These are phyloP conservation scores for Eupithecia vulgata DNA, from an alignment of 2,888 invertebrate species.

Conservation along the genomic window DNA sequence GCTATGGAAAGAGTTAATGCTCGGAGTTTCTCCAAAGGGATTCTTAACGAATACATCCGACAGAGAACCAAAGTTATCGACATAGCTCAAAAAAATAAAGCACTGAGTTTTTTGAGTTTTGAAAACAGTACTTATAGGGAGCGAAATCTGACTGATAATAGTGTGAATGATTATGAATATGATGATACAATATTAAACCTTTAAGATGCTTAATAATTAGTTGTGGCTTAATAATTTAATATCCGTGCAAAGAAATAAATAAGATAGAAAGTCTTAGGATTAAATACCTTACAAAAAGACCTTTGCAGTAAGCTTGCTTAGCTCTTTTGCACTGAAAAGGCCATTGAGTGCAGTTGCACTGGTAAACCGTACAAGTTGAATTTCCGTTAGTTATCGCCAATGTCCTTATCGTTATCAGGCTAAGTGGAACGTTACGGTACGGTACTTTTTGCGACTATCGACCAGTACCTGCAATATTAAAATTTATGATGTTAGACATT, in stretches of 20 bases:
- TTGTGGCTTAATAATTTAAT: no score
- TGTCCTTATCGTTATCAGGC: slow-evolving; percentile 5
- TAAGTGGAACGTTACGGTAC: slow-evolving; percentile 6
- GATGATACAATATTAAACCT: no score
- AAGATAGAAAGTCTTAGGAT: not conserved
- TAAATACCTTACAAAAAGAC: not conserved
- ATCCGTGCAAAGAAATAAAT: not conserved
- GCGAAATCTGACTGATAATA: no score
- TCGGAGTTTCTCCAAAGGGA: no score
- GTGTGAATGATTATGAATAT: no score
- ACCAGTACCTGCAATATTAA: not conserved
- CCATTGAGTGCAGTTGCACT: slow-evolving; percentile 26
- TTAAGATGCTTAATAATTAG: no score
- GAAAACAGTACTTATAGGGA: no score
- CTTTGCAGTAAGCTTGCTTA: not conserved
- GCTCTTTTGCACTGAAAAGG: slow-evolving; percentile 5
- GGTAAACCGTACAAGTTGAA: not conserved
- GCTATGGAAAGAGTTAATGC: no score
- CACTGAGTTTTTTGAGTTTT: no score
- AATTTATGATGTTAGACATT: not conserved
- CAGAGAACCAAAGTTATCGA: no score
- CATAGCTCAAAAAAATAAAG: no score
- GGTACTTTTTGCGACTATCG: slow-evolving; percentile 12
- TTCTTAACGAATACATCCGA: no score
- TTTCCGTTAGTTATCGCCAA: slow-evolving; percentile 10